Evolutionary conservation across 2,113 vertebrate genomes (phyloP), one percentile per base, ranked within the genome.

Genomic region (Saimiri boliviensis): DNA sequence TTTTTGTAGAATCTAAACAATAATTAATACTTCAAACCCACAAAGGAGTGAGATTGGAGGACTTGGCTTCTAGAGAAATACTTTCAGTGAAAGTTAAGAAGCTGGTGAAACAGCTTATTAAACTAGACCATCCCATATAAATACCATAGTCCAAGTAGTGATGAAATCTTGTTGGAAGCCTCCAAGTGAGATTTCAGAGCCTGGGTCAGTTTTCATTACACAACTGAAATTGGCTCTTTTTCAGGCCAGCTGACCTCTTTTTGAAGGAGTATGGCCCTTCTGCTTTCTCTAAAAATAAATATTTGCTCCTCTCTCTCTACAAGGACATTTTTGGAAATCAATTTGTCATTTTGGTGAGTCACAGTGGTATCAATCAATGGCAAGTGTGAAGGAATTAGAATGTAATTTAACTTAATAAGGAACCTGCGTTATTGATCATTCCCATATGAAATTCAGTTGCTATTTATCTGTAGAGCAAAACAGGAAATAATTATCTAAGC

Each of bases 21-120:
- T 96, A 96, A 98, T 96, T 95, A 97, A 96, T 97, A 77, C 88
- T 85, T 91, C 35, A 63, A 93, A 54, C 32, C 86, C 89, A 94
- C 89, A 93, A 89, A 91, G 93, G 58, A 91, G 40, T 3, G 1
- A 66, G 86, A 79, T 89, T 80, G 73, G 86, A 83, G 89, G 93
- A 32, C 54, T 91, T 86, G 94, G 91, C 91, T 95, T 93, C 74
- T 89, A 63, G 79, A 80, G 87, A 97, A 97, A 95, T 96, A 95
- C 63, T 96, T 97, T 77, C 73, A 96, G 19, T 96, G 95, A 90
- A 96, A 92, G 89, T 94, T 98, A 91, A 68, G 92, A 97, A 97
- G 84, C 94, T 76, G 68, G 80, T 89, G 87, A 97, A 98, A 97
- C 89, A 74, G 37, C 96, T 97, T 92, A 74, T 98, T 97, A 96